These are phyloP conservation scores for Oplegnathus fasciatus DNA, from an alignment of 2,113 vertebrate genomes.

Conservation along the genomic window DNA sequence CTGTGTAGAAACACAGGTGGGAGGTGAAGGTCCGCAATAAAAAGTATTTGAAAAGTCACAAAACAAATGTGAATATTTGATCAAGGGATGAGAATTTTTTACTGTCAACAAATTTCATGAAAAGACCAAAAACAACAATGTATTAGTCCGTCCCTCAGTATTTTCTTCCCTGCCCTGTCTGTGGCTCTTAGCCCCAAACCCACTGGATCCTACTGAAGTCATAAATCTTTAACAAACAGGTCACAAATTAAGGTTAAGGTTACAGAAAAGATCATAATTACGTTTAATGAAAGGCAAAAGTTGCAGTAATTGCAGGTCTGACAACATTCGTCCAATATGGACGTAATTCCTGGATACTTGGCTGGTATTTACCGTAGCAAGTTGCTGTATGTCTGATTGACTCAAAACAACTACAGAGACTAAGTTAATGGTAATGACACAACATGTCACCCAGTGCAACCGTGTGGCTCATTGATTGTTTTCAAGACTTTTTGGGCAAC, in stretches of 20 bases:
- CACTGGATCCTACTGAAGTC: too few species aligned
- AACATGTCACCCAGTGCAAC: too few species aligned
- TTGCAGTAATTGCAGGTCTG: neutral
- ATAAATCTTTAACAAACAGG: neutral
- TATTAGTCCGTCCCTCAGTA: neutral
- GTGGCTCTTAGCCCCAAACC: neutral
- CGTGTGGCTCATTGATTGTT: too few species aligned
- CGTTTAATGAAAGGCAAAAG: neutral
- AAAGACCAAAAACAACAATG: neutral
- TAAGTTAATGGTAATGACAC: too few species aligned
- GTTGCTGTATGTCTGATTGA: too few species aligned
- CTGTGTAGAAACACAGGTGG: slow-evolving; percentile 15
- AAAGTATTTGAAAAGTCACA: slow-evolving; percentile 14
- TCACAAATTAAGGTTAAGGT: neutral
- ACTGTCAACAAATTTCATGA: neutral
- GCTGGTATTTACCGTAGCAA: too few species aligned
- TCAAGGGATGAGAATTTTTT: neutral
- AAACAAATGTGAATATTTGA: slow-evolving; percentile 6
- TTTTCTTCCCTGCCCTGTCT: neutral
- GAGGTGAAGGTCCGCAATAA: neutral
- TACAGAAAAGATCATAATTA: too few species aligned
- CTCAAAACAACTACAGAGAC: too few species aligned
- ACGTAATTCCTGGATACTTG: too few species aligned
- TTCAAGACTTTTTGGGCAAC: too few species aligned
- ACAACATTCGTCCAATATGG: too few species aligned